Base-by-base conservation (phyloP, 2,888 invertebrate species). In the Lepas anatifera region DNA sequence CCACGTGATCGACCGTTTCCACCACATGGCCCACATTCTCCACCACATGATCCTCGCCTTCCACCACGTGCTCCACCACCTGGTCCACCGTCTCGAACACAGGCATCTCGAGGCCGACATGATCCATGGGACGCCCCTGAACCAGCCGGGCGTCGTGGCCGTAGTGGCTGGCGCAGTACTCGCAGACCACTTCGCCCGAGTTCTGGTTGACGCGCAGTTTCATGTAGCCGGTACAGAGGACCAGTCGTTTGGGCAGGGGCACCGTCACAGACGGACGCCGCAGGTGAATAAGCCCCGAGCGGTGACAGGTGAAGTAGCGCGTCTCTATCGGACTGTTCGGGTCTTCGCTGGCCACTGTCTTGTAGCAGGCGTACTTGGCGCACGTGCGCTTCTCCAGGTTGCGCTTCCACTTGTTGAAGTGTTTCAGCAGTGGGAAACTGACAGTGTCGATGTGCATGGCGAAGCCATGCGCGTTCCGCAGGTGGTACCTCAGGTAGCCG, bases 161-260 rank as follows among this genome's bases (percentile, higher is more conserved):
- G 46, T 71, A 71, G 63, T 71, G 71, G 10, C 63, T 70, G 11
- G 71, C 68, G 70, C 69, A 71, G 52, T 71, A 71, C 11, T 71
- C 71, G 68, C 69, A 71, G 27, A 39, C 43, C 37, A 71, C 70
- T 39, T 50, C 52, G n/a, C 68, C 70, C 18, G 50, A n/a, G 27
- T 6, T 16, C 39, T 27, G 39, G 37, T 70, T 58, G 13, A 32
- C 48, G 37, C 58, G 41, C 35, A 68, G 50, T n/a, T 63, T 69
- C 32, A 70, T 70, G 48, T 63, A 68, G 25, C 68, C 67, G 10
- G 70, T 70, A 43, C 70, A 70, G 27, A 50, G 63, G 7, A 58
- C 70, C 25, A 58, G 58, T 2, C 58, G 58, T 18, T 35, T 32
- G 22, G 58, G 58, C 32, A 29, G 22, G 32, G 58, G 58, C 58